phyloP scores from a whole-genome alignment of 2,888 invertebrate species.

The Xanthia togata region DNA sequence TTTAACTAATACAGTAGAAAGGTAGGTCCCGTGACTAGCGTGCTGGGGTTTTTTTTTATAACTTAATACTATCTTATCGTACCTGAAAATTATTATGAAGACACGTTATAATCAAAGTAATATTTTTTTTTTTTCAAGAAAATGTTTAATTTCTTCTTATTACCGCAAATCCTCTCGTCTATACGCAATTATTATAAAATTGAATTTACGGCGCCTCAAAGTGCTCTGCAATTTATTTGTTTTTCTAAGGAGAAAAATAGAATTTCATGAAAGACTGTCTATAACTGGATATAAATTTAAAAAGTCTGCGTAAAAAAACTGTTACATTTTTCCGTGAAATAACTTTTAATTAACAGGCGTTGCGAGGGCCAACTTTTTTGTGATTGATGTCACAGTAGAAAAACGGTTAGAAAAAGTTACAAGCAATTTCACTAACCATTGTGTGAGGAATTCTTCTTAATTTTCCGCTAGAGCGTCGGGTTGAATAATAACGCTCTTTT shows the following conservation, averaged over 20 bases:
- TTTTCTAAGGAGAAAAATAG: conserved; percentile 32
- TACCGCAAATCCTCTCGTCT: conserved; percentile 33
- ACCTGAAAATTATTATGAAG: conserved; percentile 67
- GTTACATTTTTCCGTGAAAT: conserved; percentile 65
- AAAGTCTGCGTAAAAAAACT: conserved; percentile 52
- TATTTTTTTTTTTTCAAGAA: conserved; percentile 63
- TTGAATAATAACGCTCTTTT: conserved; percentile 82
- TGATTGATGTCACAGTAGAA: conserved; percentile 73
- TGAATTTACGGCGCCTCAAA: conserved; percentile 68
- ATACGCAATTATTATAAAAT: conserved; percentile 55
- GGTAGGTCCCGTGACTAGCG: background rate
- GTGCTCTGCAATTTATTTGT: conserved; percentile 62
- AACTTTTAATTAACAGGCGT: conserved; percentile 74
- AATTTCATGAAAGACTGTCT: conserved; percentile 34
- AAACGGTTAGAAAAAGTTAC: conserved; percentile 72
- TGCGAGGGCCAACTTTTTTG: conserved; percentile 68
- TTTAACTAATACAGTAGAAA: conserved; percentile 43
- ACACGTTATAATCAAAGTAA: conserved; percentile 66
- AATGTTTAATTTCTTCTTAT: conserved; percentile 31
- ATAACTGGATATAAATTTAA: conserved; percentile 61
- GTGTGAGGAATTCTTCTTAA: conserved; percentile 83
- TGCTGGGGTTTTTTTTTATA: conserved; percentile 70
- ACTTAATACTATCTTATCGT: conserved; percentile 64
- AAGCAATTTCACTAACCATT: conserved; percentile 79
- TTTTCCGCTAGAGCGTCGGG: conserved; percentile 82